Base-by-base conservation (phyloP, 2,113 vertebrate genomes). In the Erythrocebus patas region DNA sequence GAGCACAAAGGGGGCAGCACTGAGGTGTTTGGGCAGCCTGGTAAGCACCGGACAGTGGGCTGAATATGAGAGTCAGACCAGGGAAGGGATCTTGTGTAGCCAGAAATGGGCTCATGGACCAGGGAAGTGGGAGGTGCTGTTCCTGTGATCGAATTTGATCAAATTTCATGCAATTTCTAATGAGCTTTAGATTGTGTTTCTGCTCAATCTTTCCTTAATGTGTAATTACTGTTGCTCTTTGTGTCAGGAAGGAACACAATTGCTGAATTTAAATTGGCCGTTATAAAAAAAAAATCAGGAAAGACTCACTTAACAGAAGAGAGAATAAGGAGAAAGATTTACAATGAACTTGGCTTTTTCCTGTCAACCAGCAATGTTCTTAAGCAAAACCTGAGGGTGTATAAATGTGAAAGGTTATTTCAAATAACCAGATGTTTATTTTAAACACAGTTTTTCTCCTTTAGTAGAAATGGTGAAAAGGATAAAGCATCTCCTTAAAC, bases 391-490 rank as follows among this genome's bases (percentile, higher is more conserved):
- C 40, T 12, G 6, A 80, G 70, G 55, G 17, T 20, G 70, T 66
- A 35, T 68, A 80, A 96, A 94, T 32, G 52, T 38, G 66, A 91
- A 82, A 91, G 93, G 27, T 81, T 97, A 93, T 93, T 93, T 93
- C 52, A 93, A 95, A 92, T 75, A 35, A 90, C 61, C 83, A 87
- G 86, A 38, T 18, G 52, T 79, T 95, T 93, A 88, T 83, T 96
- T 97, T 84, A 64, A 95, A 87, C n/a, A 30, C 11, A 1, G 14
- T 32, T 91, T 92, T 97, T 86, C 66, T 85, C 25, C 93, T 91
- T 96, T 64, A 83, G 83, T 22, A 80, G 79, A 89, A 72, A 48
- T 32, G 38, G 45, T 35, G 9, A 66, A 91, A 86, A 89, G 20
- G 43, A 14, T 72, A 91, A 89, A 85, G 11, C 30, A 27, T 48